A percentile compares a stretch with the other conserved stretches of the same genome.
phyloP scores from a whole-genome alignment of 2,797 vertebrate genomes.

The Knipowitschia caucasica region DNA sequence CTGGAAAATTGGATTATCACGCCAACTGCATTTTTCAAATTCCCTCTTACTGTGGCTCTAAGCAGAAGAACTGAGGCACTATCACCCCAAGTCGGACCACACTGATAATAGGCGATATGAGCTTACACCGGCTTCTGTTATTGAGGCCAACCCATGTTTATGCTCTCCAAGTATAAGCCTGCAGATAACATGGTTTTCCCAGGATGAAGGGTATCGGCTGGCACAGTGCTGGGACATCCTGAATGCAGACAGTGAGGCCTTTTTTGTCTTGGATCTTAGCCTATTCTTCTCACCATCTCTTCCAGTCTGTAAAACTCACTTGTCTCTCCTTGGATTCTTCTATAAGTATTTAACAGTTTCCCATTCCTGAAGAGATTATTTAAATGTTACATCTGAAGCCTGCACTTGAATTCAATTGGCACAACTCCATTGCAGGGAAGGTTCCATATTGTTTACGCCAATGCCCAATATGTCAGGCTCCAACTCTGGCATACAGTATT shows the following conservation, averaged over 20 bases:
- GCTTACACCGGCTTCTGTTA: conserved; percentile 16
- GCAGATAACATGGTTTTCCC: conserved; percentile 24
- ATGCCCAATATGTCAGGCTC: not conserved
- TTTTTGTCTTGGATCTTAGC: conserved; percentile 36
- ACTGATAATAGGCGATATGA: conserved; percentile 27
- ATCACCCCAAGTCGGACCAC: conserved; percentile 24
- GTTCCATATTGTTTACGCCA: not conserved
- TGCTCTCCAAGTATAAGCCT: conserved; percentile 26
- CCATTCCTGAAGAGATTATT: conserved; percentile 79
- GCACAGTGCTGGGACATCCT: conserved; percentile 26
- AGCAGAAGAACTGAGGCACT: conserved; percentile 33
- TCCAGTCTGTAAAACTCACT: conserved; percentile 49
- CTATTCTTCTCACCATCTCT: conserved; percentile 19
- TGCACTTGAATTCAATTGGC: conserved; percentile 21
- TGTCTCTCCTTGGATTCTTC: conserved; percentile 61
- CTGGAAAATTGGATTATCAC: conserved; percentile 65
- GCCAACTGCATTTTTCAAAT: conserved; percentile 58
- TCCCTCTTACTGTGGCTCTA: conserved; percentile 34
- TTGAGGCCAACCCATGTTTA: conserved; percentile 15
- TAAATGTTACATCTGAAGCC: conserved; percentile 64
- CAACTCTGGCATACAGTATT: not conserved
- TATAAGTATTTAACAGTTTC: conserved; percentile 73
- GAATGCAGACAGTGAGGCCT: conserved; percentile 38
- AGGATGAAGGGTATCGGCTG: conserved; percentile 41
- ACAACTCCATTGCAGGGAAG: not conserved